Evolutionary conservation across 2,113 vertebrate genomes (phyloP), one percentile per base, ranked within the genome.

Genomic region (Danionella cerebrum): DNA sequence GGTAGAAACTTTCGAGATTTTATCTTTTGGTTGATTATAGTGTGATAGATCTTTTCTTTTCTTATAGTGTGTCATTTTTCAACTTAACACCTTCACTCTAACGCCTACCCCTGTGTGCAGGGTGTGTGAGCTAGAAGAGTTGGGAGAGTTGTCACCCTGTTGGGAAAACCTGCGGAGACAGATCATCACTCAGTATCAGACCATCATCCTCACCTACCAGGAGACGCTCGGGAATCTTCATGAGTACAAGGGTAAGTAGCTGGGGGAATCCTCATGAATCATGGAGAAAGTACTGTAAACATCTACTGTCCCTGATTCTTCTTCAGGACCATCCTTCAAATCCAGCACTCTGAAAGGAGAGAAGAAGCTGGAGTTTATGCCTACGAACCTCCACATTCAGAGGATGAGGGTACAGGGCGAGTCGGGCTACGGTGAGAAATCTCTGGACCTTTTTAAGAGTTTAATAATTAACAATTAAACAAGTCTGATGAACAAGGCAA

Each of bases 121-220:
- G 79, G 94, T 99, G 62, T 98, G 95, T 87, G 95, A 97, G 77
- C 87, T 98, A 76, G 96, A 99, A 77, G 96, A 99, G 67, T 9
- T 99, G 73, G 96, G 96, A 9, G 96, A 99, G 51, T 82, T 99
- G 64, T 98, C 96, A 39, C 91, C 96, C 6, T 97, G 92, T 52
- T 97, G 96, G 96, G 96, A 98, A 84, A 93, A 94, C 81, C 91
- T 99, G 67, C 86, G 96, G 50, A 90, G 94, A 67, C 94, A 98
- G 79, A 98, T 99, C 71, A 94, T 98, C 73, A 94, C 94, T 55
- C 96, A 99, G 76, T 98, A 99, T 81, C 95, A 98, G 86, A 98
- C 93, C 6, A 90, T 98, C 84, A 99, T 99, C 81, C 91, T 98
- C 77, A 97, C 93, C 9, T 99, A 98, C 68, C 96, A 98, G 86